Percentiles rank a stretch among this genome's conserved stretches.
These are phyloP conservation scores for Hydrolagus affinis DNA, from an alignment of 2,113 vertebrate genomes.

Conservation along the genomic window DNA sequence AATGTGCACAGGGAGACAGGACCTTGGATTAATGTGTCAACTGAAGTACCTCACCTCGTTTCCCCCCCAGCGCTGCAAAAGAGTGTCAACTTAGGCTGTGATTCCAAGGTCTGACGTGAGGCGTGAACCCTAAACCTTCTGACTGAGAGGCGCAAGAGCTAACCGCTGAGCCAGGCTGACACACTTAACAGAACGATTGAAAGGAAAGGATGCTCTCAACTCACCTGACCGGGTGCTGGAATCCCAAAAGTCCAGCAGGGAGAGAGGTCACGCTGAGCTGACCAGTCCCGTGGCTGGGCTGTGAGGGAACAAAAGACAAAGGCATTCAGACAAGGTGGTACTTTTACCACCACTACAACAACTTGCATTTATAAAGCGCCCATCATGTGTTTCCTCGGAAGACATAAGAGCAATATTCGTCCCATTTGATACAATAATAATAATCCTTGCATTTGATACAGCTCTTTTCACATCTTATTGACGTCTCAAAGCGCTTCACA, in stretches of 20 bases:
- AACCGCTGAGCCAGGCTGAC: neutral
- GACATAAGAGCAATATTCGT: too few relatives aligned
- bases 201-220: slow-evolving; percentile 2
- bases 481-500: too few relatives aligned
- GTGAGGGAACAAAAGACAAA: neutral
- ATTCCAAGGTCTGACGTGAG: neutral
- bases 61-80: too few relatives aligned
- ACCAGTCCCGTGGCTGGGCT: slow-evolving; percentile 8
- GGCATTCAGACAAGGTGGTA: neutral
- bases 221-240: slow-evolving; percentile 70
- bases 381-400: too few relatives aligned
- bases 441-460: too few relatives aligned
- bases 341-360: neutral
- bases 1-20: too few relatives aligned
- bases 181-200: neutral
- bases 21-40: too few relatives aligned
- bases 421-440: too few relatives aligned
- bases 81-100: too few relatives aligned
- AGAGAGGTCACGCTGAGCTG: neutral
- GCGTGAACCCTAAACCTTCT: neutral
- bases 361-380: too few relatives aligned
- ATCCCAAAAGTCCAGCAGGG: slow-evolving; percentile 49
- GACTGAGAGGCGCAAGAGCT: neutral
- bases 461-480: too few relatives aligned
- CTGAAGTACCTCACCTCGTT: too few relatives aligned